Conservation (phyloP, 2,797 vertebrate genomes). For the Leuciscus waleckii region DNA sequence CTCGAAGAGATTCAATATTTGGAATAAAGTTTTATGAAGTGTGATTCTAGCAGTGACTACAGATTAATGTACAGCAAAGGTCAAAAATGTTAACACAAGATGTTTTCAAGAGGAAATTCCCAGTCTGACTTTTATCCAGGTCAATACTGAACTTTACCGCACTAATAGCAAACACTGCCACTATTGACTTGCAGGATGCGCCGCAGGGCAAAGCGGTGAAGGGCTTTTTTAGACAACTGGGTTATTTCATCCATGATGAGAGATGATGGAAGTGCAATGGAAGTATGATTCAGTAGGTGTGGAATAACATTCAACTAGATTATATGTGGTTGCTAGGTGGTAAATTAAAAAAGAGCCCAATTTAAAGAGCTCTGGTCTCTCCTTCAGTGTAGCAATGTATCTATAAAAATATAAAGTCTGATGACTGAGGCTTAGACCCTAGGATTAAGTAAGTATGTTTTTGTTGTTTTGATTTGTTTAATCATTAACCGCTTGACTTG, state of each 20-base stretch:
- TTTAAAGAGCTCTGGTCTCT: not conserved
- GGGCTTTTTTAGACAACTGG: not conserved
- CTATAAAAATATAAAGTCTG: not conserved
- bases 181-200: conserved; percentile 8
- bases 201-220: not conserved
- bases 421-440: not conserved
- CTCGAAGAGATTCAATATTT: not conserved
- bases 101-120: not conserved
- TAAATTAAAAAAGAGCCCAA: not conserved
- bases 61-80: not conserved
- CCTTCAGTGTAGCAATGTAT: not conserved
- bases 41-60: not conserved
- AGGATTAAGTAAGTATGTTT: not conserved
- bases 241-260: not conserved
- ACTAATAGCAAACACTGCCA: not conserved
- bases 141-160: conserved; percentile 9
- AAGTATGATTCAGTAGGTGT: not conserved
- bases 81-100: not conserved
- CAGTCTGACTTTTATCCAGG: not conserved
- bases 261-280: not conserved
- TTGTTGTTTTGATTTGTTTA: conserved; percentile 4
- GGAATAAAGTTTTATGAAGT: not conserved
- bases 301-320: not conserved
- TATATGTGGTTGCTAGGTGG: not conserved
- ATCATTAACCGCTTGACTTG: not conserved